Conservation (phyloP, 2,113 vertebrate genomes). For the Megaleporinus macrocephalus region DNA sequence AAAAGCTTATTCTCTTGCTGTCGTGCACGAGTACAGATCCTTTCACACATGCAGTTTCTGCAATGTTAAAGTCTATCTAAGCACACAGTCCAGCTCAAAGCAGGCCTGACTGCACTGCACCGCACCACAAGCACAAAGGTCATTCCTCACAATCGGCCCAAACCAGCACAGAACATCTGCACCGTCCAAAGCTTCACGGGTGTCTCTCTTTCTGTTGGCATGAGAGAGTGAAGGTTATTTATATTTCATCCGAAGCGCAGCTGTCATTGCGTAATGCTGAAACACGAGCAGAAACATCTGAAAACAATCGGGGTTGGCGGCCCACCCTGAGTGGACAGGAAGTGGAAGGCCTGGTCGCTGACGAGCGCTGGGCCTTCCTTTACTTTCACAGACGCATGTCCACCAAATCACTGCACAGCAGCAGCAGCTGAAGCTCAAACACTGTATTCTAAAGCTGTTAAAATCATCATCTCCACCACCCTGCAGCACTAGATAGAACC, state of each 20-base stretch:
- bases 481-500: background rate
- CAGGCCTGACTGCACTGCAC: background rate
- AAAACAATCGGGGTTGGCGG: conserved; percentile 53
- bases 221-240: conserved; percentile 49
- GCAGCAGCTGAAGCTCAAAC: background rate
- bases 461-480: too few relatives aligned
- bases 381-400: background rate
- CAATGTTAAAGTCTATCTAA: background rate
- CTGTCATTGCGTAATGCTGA: conserved; percentile 57
- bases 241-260: conserved; percentile 63
- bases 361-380: background rate
- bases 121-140: background rate
- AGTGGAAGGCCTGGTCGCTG: conserved; percentile 19
- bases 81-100: background rate
- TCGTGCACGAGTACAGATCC: too few relatives aligned
- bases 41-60: too few relatives aligned
- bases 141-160: background rate
- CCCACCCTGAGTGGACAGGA: conserved; percentile 38
- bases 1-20: too few relatives aligned
- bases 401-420: background rate
- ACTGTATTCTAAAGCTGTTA: too few relatives aligned
- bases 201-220: conserved; percentile 24
- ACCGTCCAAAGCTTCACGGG: background rate
- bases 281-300: conserved; percentile 58
- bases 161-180: background rate